A percentile compares a stretch with the other conserved stretches of the same genome.
Conservation (phyloP, 2,113 vertebrate genomes). For the Nematolebias whitei region DNA sequence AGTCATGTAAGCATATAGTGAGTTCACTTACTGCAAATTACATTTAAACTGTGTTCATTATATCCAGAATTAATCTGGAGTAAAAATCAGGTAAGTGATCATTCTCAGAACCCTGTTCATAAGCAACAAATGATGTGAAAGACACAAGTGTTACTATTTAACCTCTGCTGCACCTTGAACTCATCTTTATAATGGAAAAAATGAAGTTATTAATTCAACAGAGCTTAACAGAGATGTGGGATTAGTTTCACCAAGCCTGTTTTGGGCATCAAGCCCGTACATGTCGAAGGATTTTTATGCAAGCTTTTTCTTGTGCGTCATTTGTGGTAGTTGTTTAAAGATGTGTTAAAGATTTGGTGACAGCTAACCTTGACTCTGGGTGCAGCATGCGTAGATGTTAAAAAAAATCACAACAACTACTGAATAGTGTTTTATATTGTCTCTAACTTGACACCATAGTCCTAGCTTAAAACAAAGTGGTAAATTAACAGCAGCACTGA, state of each 20-base stretch:
- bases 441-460: background rate
- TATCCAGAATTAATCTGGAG: background rate
- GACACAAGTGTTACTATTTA: background rate
- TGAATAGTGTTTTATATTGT: background rate
- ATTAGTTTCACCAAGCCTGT: conserved; percentile 2
- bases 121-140: conserved; percentile 15
- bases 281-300: conserved; percentile 1
- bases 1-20: too few relatives aligned
- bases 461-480: background rate
- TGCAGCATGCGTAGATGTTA: background rate
- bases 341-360: background rate
- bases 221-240: background rate
- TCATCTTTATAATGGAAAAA: conserved; percentile 29
- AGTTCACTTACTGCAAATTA: background rate
- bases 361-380: conserved; percentile 2
- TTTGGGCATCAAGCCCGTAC: conserved; percentile 5
- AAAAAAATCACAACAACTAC: background rate
- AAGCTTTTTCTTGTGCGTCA: background rate
- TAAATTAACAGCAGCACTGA: background rate
- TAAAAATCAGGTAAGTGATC: background rate
- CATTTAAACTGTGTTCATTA: background rate
- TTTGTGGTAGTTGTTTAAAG: background rate
- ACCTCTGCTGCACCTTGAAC: conserved; percentile 7
- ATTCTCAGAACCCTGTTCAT: conserved; percentile 9
- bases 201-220: background rate